These are phyloP conservation scores for Pheosia tremula DNA, from an alignment of 2,888 invertebrate species.

Conservation along the genomic window DNA sequence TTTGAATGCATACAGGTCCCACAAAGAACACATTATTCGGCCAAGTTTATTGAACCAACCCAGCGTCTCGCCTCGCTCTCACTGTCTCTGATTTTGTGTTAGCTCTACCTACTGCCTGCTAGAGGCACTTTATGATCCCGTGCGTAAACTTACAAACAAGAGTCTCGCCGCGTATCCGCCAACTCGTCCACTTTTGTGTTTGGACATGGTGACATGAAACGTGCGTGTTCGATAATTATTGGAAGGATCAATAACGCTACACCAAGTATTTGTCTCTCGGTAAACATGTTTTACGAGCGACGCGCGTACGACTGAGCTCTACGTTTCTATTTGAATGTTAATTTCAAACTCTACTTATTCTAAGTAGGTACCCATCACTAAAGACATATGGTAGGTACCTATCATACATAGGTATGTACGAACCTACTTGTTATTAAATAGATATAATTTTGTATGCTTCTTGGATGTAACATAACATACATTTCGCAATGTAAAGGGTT, in stretches of 20 bases:
- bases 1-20: constrained; percentile 45
- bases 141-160: constrained; percentile 78
- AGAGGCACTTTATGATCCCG: constrained; percentile 71
- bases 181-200: constrained; percentile 76
- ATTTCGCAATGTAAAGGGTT: too few species aligned
- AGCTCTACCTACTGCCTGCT: constrained; percentile 78
- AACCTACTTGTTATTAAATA: too few species aligned
- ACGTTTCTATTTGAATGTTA: constrained; percentile 81
- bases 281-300: constrained; percentile 78
- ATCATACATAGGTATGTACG: too few species aligned
- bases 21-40: constrained; percentile 28
- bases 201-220: constrained; percentile 82
- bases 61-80: constrained; percentile 50
- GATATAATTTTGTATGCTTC: too few species aligned
- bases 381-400: not conserved
- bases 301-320: constrained; percentile 57
- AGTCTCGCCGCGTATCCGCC: constrained; percentile 65
- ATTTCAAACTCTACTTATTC: constrained; percentile 73
- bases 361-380: constrained; percentile 32
- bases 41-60: constrained; percentile 43
- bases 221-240: constrained; percentile 85
- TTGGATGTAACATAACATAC: too few species aligned
- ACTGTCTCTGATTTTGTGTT: constrained; percentile 70
- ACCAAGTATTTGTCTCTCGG: constrained; percentile 78
- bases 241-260: constrained; percentile 82